Base-by-base conservation (phyloP, 2,113 vertebrate species). In the Oceanodroma tethys region DNA sequence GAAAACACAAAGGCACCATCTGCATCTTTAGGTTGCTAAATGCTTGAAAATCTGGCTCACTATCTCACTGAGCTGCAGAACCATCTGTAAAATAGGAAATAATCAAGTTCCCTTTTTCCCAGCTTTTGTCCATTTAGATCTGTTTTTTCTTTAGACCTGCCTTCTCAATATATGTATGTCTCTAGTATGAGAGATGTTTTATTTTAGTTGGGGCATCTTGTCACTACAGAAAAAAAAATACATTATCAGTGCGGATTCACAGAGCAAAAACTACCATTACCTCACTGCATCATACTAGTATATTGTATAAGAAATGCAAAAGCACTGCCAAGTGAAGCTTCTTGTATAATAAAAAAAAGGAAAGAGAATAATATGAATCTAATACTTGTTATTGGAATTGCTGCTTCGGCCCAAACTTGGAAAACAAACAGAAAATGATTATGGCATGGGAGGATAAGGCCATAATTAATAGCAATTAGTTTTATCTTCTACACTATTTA, bases 41-140 rank as follows among this genome's bases (percentile, higher is more conserved):
- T 72, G 80, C 88, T 89, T 94, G 81, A 91, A 95, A 96, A 95
- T 82, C 73, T 96, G 93, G 81, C 81, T 93, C 2, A 3, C 9
- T 83, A 52, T 92, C 71, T 71, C 48, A 65, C 43, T 65, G 72
- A 85, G 62, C 53, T 67, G 71, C 65, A 90, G 26, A 86, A 43
- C 55, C 91, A 76, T 91, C 75, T 95, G 72, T 88, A 92, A 96
- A 93, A 75, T 86, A 82, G 89, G 86, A 89, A 94, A 96, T 95
- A 89, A 96, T 94, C 76, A 94, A 12, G 8, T 94, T 94, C 81
- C 30, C 7, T 94, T 96, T 89, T 63, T 89, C 43, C 43, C 60
- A 72, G 47, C 26, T 92, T 94, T 96, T 89, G 65, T 70, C 53
- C 42, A 30, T 94, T 87, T 85, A 65, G 27, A 62, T 60, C 16